Percentiles rank a stretch among this genome's conserved stretches.
These are phyloP conservation scores for Phrynocephalus forsythii DNA, from an alignment of 2,797 vertebrate species.

Conservation along the genomic window DNA sequence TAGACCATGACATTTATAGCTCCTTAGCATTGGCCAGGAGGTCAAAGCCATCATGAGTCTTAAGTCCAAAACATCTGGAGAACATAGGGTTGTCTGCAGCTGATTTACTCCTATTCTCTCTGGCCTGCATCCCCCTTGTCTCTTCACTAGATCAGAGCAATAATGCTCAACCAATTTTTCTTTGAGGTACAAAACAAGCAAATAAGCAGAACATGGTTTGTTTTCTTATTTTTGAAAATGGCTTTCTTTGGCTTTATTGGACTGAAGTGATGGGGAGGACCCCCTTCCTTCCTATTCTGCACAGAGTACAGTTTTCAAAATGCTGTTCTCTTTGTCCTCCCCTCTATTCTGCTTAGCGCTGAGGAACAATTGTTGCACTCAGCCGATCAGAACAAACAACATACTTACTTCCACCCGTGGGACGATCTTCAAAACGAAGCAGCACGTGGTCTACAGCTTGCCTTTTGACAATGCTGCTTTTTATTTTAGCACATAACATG, in stretches of 20 bases:
- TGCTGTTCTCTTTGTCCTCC: constrained; percentile 33
- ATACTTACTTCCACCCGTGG: constrained; percentile 41
- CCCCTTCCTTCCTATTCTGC: not conserved
- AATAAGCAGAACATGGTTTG: not conserved
- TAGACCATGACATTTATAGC: not conserved
- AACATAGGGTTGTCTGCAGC: not conserved
- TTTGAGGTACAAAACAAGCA: constrained; percentile 20
- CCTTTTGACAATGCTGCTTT: constrained; percentile 40
- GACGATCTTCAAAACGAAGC: constrained; percentile 50
- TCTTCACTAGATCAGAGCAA: not conserved
- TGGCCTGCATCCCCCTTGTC: not conserved
- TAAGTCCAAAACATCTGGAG: not conserved
- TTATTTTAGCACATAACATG: constrained; percentile 35
- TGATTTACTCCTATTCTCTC: not conserved
- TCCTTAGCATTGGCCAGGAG: too few species aligned
- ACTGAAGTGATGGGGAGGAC: not conserved
- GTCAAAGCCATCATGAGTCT: not conserved
- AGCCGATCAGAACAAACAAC: constrained; percentile 55
- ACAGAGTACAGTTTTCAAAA: not conserved
- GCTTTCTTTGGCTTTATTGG: not conserved
- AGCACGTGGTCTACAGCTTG: constrained; percentile 48
- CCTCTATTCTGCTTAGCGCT: constrained; percentile 33
- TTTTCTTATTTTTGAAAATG: not conserved
- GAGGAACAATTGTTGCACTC: constrained; percentile 40
- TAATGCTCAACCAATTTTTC: not conserved